Percentiles rank a stretch among this genome's conserved stretches.
These are phyloP conservation scores for Drosophila bocki DNA, from an alignment of 1,140 invertebrate genomes.

Conservation along the genomic window DNA sequence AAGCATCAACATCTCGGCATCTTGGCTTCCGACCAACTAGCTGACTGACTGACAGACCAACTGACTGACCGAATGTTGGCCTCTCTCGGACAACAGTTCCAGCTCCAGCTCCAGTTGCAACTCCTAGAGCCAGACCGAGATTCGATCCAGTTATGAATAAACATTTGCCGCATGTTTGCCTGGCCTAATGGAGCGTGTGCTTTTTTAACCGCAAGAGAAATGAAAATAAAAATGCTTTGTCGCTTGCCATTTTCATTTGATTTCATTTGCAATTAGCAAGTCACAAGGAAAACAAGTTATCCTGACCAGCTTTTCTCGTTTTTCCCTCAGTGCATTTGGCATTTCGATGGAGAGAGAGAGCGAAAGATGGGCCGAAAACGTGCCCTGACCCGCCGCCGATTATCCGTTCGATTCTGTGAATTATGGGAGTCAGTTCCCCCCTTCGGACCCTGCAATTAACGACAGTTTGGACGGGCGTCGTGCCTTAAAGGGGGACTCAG, in stretches of 20 bases:
- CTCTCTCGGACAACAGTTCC: not conserved
- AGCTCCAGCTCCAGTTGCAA: conserved; percentile 9
- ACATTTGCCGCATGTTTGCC: conserved; percentile 71
- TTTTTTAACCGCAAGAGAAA: conserved; percentile 43
- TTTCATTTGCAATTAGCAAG: conserved; percentile 59
- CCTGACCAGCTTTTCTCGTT: conserved; percentile 35
- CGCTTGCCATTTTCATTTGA: conserved; percentile 41
- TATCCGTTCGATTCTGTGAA: conserved; percentile 55
- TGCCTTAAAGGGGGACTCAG: conserved; percentile 23
- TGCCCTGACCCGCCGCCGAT: conserved; percentile 47
- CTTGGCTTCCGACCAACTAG: conserved; percentile 32
- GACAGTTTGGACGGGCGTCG: conserved; percentile 38
- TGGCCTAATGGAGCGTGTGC: conserved; percentile 62
- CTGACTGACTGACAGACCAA: conserved; percentile 34
- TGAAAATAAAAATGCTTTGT: conserved; percentile 54
- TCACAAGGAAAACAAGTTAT: conserved; percentile 43
- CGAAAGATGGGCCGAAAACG: conserved; percentile 54
- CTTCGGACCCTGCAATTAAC: conserved; percentile 50
- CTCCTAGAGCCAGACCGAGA: conserved; percentile 2
- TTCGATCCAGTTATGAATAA: conserved; percentile 74
- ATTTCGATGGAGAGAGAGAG: conserved; percentile 26
- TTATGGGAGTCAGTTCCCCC: conserved; percentile 52
- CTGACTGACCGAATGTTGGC: conserved; percentile 48
- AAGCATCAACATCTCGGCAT: conserved; percentile 12
- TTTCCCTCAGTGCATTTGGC: conserved; percentile 44